Conservation (phyloP, 23 tunicate genomes). For the Ciona savignyi region DNA sequence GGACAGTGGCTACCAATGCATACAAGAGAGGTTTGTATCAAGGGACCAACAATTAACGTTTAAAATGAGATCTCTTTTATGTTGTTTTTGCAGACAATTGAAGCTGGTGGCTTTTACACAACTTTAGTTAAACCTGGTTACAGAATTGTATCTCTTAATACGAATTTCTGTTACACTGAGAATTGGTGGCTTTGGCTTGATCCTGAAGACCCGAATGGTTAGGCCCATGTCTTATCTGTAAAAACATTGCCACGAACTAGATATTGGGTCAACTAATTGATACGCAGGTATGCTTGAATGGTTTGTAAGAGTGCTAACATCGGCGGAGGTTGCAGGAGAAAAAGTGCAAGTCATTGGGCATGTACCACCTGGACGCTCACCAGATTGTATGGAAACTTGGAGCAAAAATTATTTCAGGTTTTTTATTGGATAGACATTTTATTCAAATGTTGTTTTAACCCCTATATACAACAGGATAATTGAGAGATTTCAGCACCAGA, state of each 20-base stretch:
- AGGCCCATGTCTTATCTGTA: too few species aligned
- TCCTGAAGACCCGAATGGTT: constrained; percentile 43
- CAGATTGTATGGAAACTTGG: constrained; percentile 48
- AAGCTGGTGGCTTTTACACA: constrained; percentile 48
- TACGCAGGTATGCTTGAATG: constrained; percentile 45
- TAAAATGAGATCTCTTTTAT: not conserved
- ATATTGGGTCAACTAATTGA: not conserved
- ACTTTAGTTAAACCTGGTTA: constrained; percentile 43
- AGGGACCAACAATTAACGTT: too few species aligned
- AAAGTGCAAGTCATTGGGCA: constrained; percentile 70
- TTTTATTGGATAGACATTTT: too few species aligned
- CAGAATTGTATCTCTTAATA: constrained; percentile 59
- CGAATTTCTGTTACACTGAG: constrained; percentile 61
- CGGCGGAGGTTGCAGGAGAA: constrained; percentile 30
- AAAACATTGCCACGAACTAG: too few species aligned
- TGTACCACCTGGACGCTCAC: constrained; percentile 62
- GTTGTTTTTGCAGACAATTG: constrained; percentile 28
- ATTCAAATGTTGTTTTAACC: too few species aligned
- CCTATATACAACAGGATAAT: too few species aligned
- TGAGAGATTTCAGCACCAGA: constrained; percentile 24
- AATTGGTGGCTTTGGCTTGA: constrained; percentile 57
- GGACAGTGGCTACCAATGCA: constrained; percentile 24
- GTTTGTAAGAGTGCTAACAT: constrained; percentile 33
- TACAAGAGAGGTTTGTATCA: constrained; percentile 38
- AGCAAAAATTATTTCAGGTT: constrained; percentile 45